A percentile compares a stretch with the other conserved stretches of the same genome.
Conservation (phyloP, 2,888 invertebrate species). For the Lingula anatina region DNA sequence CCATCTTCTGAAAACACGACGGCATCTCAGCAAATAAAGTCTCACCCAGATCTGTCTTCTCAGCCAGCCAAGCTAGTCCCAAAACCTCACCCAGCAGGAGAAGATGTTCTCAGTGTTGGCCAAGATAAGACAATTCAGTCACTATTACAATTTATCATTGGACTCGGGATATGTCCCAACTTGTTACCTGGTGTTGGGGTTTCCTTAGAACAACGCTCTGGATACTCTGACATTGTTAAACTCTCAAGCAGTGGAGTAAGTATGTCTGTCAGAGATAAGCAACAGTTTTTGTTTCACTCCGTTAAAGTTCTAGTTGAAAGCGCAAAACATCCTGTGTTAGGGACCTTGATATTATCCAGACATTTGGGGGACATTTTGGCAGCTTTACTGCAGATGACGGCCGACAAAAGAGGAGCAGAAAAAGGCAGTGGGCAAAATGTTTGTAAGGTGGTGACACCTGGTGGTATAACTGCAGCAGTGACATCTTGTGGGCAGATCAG, state of each 20-base stretch:
- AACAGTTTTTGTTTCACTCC: conserved; percentile 19
- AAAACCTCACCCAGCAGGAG: conserved; percentile 22
- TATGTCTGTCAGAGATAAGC: conserved; percentile 7
- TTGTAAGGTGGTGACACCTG: background rate
- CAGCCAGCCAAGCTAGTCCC: too few species aligned
- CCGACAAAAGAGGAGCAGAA: conserved; percentile 17
- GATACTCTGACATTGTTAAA: conserved; percentile 17
- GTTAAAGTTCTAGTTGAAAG: conserved; percentile 20
- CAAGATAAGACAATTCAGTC: conserved; percentile 63
- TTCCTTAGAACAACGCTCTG: conserved; percentile 54
- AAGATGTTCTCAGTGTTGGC: conserved; percentile 60
- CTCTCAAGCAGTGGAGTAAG: background rate
- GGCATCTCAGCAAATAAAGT: too few species aligned
- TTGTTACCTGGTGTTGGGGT: conserved; percentile 65
- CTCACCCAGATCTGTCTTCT: too few species aligned
- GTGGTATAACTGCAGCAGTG: background rate
- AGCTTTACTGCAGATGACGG: conserved; percentile 65
- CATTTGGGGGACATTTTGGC: conserved; percentile 63
- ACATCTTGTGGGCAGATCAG: background rate
- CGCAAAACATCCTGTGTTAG: conserved; percentile 46
- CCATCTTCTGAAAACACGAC: too few species aligned
- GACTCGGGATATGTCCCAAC: conserved; percentile 65
- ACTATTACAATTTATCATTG: conserved; percentile 62
- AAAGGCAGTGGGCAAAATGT: too few species aligned
- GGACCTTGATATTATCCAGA: conserved; percentile 58